phyloP scores from a whole-genome alignment of 2,797 vertebrate genomes.

The Rhyacichthys aspro region DNA sequence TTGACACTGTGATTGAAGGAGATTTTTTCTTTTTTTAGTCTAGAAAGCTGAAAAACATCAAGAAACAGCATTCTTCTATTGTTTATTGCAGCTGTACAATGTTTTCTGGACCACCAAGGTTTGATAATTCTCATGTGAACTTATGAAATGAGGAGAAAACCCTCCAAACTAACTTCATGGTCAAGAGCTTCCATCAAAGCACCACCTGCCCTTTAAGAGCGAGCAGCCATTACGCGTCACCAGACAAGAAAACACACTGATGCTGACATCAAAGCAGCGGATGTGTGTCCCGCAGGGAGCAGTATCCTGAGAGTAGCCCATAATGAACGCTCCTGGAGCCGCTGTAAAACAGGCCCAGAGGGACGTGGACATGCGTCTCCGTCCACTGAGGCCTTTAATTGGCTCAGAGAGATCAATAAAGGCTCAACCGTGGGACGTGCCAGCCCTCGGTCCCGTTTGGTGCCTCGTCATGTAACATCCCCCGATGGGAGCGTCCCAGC shows the following conservation, averaged over 20 bases:
- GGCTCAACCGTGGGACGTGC: neutral
- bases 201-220: conserved; percentile 1
- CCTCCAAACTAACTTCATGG: neutral
- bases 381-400: conserved; percentile 38
- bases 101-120: too few species aligned
- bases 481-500: too few species aligned
- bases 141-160: too few species aligned
- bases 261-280: conserved; percentile 36
- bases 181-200: conserved; percentile 1
- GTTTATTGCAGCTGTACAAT: too few species aligned
- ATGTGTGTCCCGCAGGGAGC: conserved; percentile 18
- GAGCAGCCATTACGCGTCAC: neutral
- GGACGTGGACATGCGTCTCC: conserved; percentile 1
- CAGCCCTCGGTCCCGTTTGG: neutral
- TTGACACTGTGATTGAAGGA: too few species aligned
- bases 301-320: conserved; percentile 14
- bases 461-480: too few species aligned
- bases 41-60: too few species aligned
- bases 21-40: too few species aligned
- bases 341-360: conserved; percentile 28
- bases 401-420: conserved; percentile 42
- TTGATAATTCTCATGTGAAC: too few species aligned
- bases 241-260: conserved; percentile 1
- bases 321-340: conserved; percentile 37
- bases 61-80: too few species aligned